Percentiles rank a stretch among this genome's conserved stretches.
Evolutionary conservation across 2,797 vertebrate species (phyloP).

Genomic region (Xenops minutus): DNA sequence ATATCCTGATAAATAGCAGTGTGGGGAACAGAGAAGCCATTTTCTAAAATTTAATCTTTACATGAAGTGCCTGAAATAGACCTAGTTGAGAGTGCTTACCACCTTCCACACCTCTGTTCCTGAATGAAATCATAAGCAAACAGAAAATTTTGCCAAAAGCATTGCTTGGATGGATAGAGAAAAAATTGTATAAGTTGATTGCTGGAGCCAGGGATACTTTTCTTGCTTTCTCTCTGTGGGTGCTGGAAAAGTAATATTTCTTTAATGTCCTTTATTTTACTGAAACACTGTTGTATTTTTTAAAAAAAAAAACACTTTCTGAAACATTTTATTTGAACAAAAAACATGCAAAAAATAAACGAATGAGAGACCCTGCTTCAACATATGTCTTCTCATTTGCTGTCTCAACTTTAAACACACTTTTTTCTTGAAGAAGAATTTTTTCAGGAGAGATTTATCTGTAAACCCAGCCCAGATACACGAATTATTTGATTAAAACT

Average conservation of each 20-base stretch:
- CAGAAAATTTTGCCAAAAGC: neutral
- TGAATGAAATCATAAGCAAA: neutral
- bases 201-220: neutral
- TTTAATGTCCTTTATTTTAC: neutral
- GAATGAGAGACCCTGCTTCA: neutral
- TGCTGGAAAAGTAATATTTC: neutral
- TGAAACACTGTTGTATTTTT: too few species aligned
- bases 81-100: neutral
- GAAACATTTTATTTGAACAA: neutral
- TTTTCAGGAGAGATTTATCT: neutral
- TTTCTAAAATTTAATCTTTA: neutral
- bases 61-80: neutral
- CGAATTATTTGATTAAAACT: conserved; percentile 25
- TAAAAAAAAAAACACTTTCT: neutral
- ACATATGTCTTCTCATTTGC: neutral
- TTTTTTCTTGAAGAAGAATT: neutral
- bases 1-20: neutral
- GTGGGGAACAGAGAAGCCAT: neutral
- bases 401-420: neutral
- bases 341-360: neutral
- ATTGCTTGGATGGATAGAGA: neutral
- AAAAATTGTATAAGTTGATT: neutral
- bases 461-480: neutral
- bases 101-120: neutral
- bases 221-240: neutral